A percentile compares a stretch with the other conserved stretches of the same genome.
Evolutionary conservation across 37 sponge, comb jelly and placozoan genomes (phyloP).

Genomic region (Amphimedon queenslandica): DNA sequence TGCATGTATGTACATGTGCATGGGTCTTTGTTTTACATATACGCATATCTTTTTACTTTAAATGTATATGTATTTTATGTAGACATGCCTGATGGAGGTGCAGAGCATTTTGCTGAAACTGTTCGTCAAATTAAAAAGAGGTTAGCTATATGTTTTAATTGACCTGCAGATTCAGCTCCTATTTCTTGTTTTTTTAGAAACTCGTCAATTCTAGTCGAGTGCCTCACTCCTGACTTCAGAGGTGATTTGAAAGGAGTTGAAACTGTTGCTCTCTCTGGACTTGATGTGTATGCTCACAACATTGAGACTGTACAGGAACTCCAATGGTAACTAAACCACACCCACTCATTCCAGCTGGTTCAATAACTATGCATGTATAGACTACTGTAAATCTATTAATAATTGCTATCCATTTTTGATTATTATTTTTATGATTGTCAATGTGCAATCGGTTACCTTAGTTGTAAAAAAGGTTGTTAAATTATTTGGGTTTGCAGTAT

Average conservation of each 20-base stretch:
- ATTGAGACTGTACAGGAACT: constrained; percentile 92
- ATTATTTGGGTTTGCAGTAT: too few relatives aligned
- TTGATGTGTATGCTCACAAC: constrained; percentile 99
- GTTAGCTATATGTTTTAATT: constrained; percentile 2
- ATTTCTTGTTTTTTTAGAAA: constrained; percentile 21
- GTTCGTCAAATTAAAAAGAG: constrained; percentile 82
- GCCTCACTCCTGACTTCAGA: constrained; percentile 93
- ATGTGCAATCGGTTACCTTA: neutral
- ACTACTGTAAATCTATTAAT: too few relatives aligned
- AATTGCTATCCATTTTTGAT: neutral
- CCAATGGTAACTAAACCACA: constrained; percentile 63
- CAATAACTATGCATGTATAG: too few relatives aligned
- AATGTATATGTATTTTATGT: neutral
- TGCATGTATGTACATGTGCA: neutral
- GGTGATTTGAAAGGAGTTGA: constrained; percentile 74
- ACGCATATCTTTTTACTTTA: neutral
- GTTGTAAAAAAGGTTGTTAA: too few relatives aligned
- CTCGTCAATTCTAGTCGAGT: constrained; percentile 83
- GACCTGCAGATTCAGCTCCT: neutral
- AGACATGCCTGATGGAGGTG: constrained; percentile 91
- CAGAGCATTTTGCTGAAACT: constrained; percentile 91
- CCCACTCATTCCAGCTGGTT: too few relatives aligned
- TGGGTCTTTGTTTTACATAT: neutral
- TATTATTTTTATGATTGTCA: neutral
- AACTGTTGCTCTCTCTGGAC: constrained; percentile 73